Evolutionary conservation across 92 coral and sea anemone species (phyloP), one percentile per base, ranked within the genome.

Genomic region (Epizoanthus rinbou): DNA sequence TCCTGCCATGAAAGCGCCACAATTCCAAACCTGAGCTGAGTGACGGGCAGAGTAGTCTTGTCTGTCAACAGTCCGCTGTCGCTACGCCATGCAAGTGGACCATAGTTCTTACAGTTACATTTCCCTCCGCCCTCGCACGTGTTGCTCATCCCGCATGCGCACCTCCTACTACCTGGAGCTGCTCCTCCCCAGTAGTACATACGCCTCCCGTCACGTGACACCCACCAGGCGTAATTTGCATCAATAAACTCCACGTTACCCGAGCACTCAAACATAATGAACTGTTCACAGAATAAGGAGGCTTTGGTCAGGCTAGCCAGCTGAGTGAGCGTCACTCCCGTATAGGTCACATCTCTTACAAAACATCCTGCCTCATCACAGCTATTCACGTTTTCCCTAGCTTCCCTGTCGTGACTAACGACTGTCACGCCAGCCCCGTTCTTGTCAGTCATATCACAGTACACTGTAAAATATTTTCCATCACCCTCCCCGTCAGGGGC

Each of bases 371-470:
- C 0, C 0, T 19, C 14, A 57, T 41, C 28, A 74, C 71, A 88
- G 43, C 86, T 80, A 18, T 80, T 71, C 54, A 88, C 88, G 15
- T 54, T 63, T 41, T 85, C 85, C 73, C 88, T 85, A 57, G 68
- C 60, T 23, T 88, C 86, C 67, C 81, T 85, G 80, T 80, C 74
- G 83, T 88, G 91, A 78, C 86, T 81, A 4, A 85, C 57, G 53
- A 71, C 76, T 79, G 91, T 88, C 91, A 86, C 88, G 80, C 88
- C 85, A 58, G 58, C 66, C 19, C 80, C 88, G 56, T 59, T 86
- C 67, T 79, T 85, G 75, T 85, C 87, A 19, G 43, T 41, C 91
- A 88, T 88, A 57, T 87, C 87, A 65, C 90, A 87, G 65, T 59
- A 75, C 15, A 25, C 87, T 23, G 37, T 45, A 56, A 87, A 82